Evolutionary conservation across 1,140 invertebrate species (phyloP).

Genomic region (Diachasma alloeum): DNA sequence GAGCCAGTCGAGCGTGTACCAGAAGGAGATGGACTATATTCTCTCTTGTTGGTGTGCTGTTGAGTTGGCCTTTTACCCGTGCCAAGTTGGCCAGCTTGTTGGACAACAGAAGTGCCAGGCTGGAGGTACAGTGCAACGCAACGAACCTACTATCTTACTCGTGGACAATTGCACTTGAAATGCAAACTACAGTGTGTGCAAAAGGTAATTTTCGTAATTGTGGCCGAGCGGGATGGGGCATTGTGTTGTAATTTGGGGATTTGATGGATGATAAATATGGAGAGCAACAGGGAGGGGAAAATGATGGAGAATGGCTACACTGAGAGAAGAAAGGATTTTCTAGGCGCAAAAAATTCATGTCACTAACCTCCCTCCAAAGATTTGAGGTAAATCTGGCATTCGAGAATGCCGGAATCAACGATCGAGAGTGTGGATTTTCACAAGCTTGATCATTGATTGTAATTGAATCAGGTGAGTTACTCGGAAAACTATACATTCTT

Average conservation of each 20-base stretch:
- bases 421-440: too few species aligned
- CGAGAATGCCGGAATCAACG: too few species aligned
- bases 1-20: neutral
- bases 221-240: neutral
- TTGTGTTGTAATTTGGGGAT: neutral
- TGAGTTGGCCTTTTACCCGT: conserved; percentile 12
- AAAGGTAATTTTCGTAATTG: neutral
- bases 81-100: conserved; percentile 6
- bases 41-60: conserved; percentile 12
- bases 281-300: neutral
- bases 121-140: neutral
- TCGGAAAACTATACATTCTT: too few species aligned
- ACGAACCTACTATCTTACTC: neutral
- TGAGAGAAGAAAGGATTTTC: neutral
- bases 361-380: too few species aligned
- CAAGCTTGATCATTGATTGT: too few species aligned
- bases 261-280: neutral
- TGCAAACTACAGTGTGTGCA: conserved; percentile 14
- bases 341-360: neutral
- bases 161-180: conserved; percentile 16
- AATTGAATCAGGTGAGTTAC: too few species aligned
- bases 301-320: neutral
- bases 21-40: neutral
- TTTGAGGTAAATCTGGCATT: too few species aligned
- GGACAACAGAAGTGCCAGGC: conserved; percentile 13